Evolutionary conservation across 1,140 invertebrate genomes (phyloP), one percentile per base, ranked within the genome.

Genomic region (Onthophagus taurus): DNA sequence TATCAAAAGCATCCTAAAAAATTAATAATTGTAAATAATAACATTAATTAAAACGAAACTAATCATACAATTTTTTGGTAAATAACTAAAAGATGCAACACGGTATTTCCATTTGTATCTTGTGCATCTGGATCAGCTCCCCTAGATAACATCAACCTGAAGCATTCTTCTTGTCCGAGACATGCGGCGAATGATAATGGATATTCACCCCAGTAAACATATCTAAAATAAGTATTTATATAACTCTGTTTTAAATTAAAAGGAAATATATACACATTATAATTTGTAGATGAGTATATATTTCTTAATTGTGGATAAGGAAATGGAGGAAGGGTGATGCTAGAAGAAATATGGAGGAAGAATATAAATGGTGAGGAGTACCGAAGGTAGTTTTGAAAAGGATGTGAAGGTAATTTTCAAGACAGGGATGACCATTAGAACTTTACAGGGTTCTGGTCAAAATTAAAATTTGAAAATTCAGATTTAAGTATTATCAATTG

Each of bases 181-280:
- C 94, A 97, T 0, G 94, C 94, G 2, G 95, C 93, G 70, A 99
- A 98, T 37, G 81, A 83, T 9, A 97, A 66, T 0, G 96, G 93
- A 71, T 97, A 98, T 68, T 98, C 94, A 21, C 95, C 95, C 88
- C 93, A 97, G 65, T 98, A 98, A 0, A 96, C 91, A 65, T 96
- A 93, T 5, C 88, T 90, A 55, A 12, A 54, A 58, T 47, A 51
- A 42, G 14, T 21, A 37, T 45, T 23, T 36, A 48, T 47, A 6
- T n/a, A n/a, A n/a, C n/a, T n/a, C n/a, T n/a, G n/a, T 6, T 37
- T 37, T 4, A 37, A 4, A 37, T 17, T 16, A n/a, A 37, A 18
- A n/a, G n/a, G n/a, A n/a, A n/a, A n/a, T n/a, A n/a, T n/a, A n/a
- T n/a, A n/a, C n/a, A n/a, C n/a, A n/a, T n/a, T n/a, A n/a, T n/a